Conservation (phyloP, 1,140 invertebrate genomes). For the Steinernema feltiae region DNA sequence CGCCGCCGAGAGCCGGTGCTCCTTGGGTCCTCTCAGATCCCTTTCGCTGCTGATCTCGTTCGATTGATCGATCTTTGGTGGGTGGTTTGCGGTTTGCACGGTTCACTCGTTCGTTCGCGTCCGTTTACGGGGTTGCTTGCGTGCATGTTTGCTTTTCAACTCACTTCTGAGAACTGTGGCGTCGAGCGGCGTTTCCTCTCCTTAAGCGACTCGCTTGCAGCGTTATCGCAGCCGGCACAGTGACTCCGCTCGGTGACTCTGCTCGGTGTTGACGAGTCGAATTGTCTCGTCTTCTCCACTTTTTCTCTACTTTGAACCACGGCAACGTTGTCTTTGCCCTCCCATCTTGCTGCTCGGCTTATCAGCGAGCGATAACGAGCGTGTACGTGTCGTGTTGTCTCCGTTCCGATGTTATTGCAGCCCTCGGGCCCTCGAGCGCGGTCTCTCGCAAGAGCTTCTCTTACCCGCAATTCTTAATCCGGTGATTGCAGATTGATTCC, state of each 20-base stretch:
- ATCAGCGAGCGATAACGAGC: slow-evolving; percentile 12
- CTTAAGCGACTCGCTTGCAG: too few relatives aligned
- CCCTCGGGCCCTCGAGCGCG: not conserved
- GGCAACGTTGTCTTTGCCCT: too few relatives aligned
- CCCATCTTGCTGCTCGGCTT: not conserved
- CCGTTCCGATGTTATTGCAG: slow-evolving; percentile 1
- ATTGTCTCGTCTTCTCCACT: not conserved
- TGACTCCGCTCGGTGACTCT: too few relatives aligned
- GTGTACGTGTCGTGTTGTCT: slow-evolving; percentile 19
- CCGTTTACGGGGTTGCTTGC: too few relatives aligned
- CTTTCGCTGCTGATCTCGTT: not conserved
- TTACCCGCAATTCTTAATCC: not conserved
- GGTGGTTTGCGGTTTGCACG: too few relatives aligned
- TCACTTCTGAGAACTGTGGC: too few relatives aligned
- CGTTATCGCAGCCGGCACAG: not conserved
- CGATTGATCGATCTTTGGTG: too few relatives aligned
- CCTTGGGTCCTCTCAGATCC: not conserved
- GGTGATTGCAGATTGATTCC: slow-evolving; percentile 1
- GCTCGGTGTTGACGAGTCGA: slow-evolving; percentile 6
- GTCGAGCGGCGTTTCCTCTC: too few relatives aligned
- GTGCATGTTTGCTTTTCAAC: too few relatives aligned
- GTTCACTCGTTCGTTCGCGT: too few relatives aligned
- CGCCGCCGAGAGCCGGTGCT: not conserved
- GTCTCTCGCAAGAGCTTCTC: not conserved
- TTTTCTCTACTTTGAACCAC: not conserved